A percentile compares a stretch with the other conserved stretches of the same genome.
Evolutionary conservation across 2,113 vertebrate genomes (phyloP).

Genomic region (Amphilophus citrinellus): DNA sequence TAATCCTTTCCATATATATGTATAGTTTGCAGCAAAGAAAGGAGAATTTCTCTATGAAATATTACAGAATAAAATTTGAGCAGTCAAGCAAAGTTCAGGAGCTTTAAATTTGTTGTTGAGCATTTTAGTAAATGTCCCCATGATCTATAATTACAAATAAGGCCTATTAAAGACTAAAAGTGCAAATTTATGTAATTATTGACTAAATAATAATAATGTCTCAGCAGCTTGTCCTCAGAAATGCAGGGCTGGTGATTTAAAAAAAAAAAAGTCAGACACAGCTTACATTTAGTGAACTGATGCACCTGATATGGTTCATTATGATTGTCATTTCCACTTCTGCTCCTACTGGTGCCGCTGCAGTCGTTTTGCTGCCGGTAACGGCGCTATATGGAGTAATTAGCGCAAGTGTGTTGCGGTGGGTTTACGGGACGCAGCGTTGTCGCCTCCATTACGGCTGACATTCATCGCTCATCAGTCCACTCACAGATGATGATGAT

Average conservation of each 20-base stretch:
- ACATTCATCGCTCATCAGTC: slow-evolving; percentile 82
- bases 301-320: slow-evolving; percentile 78
- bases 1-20: background rate
- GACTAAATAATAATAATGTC: slow-evolving; percentile 1
- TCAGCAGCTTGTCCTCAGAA: slow-evolving; percentile 22
- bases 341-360: slow-evolving; percentile 73
- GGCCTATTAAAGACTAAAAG: background rate
- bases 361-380: slow-evolving; percentile 68
- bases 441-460: slow-evolving; percentile 78
- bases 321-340: slow-evolving; percentile 78
- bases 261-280: slow-evolving; percentile 33
- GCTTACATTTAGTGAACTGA: slow-evolving; percentile 72
- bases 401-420: slow-evolving; percentile 70
- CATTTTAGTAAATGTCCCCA: background rate
- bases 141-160: background rate
- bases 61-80: background rate
- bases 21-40: background rate
- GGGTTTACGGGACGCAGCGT: slow-evolving; percentile 74
- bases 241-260: slow-evolving; percentile 22
- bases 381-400: slow-evolving; percentile 74
- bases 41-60: no score
- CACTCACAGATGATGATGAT: slow-evolving; percentile 83
- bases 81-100: background rate
- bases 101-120: background rate
- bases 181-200: background rate